phyloP scores from a whole-genome alignment of 2,888 invertebrate genomes.

The Odiellus spinosus region DNA sequence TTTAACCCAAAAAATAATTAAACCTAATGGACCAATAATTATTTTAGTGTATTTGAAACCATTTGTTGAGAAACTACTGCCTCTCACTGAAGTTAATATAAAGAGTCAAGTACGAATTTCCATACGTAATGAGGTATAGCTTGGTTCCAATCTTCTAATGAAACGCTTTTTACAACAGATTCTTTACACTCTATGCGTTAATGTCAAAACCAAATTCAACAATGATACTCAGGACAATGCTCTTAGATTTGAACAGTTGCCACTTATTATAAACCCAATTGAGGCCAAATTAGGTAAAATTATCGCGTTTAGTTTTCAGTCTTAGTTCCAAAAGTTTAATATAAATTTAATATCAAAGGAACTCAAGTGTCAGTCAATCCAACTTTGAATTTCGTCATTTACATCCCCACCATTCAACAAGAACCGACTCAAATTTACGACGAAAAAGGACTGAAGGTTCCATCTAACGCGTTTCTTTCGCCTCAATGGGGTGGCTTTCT shows the following conservation, averaged over 20 bases:
- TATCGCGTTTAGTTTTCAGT: background rate
- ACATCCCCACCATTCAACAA: slow-evolving; percentile 45
- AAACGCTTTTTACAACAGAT: slow-evolving; percentile 39
- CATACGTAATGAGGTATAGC: background rate
- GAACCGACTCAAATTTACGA: slow-evolving; percentile 58
- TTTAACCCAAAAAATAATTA: too few relatives aligned
- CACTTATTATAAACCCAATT: slow-evolving; percentile 65
- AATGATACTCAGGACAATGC: slow-evolving; percentile 43
- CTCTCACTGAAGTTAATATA: slow-evolving; percentile 58
- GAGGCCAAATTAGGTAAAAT: slow-evolving; percentile 54
- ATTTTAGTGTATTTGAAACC: slow-evolving; percentile 60
- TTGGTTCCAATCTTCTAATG: background rate
- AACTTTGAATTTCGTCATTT: slow-evolving; percentile 67
- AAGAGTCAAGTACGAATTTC: slow-evolving; percentile 49
- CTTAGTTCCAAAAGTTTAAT: background rate
- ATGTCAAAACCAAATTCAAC: slow-evolving; percentile 49
- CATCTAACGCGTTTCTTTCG: slow-evolving; percentile 32
- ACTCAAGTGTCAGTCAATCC: slow-evolving; percentile 66
- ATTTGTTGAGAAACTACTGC: slow-evolving; percentile 50
- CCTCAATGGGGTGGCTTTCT: slow-evolving; percentile 75
- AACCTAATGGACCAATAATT: too few relatives aligned
- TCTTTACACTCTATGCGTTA: slow-evolving; percentile 62
- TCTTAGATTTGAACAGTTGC: slow-evolving; percentile 51
- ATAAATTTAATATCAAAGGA: slow-evolving; percentile 32
- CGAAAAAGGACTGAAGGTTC: slow-evolving; percentile 29